Base-by-base conservation (phyloP, 92 coral and sea anemone genomes). In the Porites cylindrica region DNA sequence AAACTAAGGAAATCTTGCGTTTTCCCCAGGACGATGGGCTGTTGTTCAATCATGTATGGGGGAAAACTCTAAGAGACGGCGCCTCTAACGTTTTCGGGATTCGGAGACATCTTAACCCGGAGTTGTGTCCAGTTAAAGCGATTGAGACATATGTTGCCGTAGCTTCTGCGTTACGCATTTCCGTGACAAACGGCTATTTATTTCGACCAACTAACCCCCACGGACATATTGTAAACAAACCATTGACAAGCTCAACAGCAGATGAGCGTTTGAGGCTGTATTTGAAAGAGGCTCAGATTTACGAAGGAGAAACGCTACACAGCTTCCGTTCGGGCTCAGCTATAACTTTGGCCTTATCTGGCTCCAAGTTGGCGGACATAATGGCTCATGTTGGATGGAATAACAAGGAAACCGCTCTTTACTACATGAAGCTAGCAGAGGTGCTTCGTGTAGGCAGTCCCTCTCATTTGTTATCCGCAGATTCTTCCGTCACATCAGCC, bases 41-140 rank as follows among this genome's bases (percentile, higher is more conserved):
- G 1, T 13, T 54, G 12, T 54, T 54, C 14, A 54, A 54, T 2
- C 60, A 54, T 54, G 60, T 10, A 54, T 54, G 60, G 60, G 92
- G 92, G 0, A 85, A 92, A 20, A 81, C 92, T 2, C 54, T 92
- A 6, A 58, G 91, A 14, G 95, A 85, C 32, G 86, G 83, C 6
- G 61, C 66, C 0, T 54, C 88, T 0, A 88, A 88, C 53, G 65
- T 88, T 6, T 91, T 91, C 68, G 90, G 92, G 0, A 54, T 91
- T 51, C 78, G 80, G 2, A 82, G 92, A 5, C 92, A 88, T 61
- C 81, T 83, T 1, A 82, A 91, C 79, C 89, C 86, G 1, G 1
- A 23, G 1, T 10, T 91, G 11, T 86, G 88, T 71, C 93, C 88
- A 0, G 91, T 86, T 16, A 8, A 72, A 8, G 87, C 82, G 6